Base-by-base conservation (phyloP, 2,888 invertebrate genomes). In the Argyra leucocephala region DNA sequence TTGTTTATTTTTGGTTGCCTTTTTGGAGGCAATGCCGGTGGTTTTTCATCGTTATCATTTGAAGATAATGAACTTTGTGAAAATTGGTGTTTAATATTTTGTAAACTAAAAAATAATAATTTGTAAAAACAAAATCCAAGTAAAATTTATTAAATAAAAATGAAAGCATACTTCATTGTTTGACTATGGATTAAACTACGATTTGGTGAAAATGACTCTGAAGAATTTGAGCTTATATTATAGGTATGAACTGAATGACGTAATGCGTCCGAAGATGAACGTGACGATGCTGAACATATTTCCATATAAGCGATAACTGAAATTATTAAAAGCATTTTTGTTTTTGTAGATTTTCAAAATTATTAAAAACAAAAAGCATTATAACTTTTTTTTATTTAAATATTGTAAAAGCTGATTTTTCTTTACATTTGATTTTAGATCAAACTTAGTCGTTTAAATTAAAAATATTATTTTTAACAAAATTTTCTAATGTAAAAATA, bases 301-400 rank as follows among this genome's bases (percentile, higher is more conserved):
- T 95, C 93, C 94, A 96, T 94, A 80, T 95, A 96, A 69, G 93
- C 93, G 89, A 93, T 91, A 75, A 95, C 94, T 93, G 61, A 67
- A 67, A 68, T 9, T 10, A 57, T 63, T 9, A 63, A 57, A 21
- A 61, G 61, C 10, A 61, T 61, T 18, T 61, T 60, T 26, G 24
- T 18, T 9, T 3, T 18, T 59, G 37, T 57, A n/a, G 4, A 57
- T n/a, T 57, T 57, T 57, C 1, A 57, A 21, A 4, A 3, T 21
- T 12, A 57, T 4, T 22, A 22, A 22, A 22, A 12, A 22, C 1
- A 60, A 60, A 24, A 6, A 24, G 6, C 6, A 10, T 1, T 24
- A 24, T 15, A 59, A 23, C 22, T 59, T 59, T 22, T 59, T 59
- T 12, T 59, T 21, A 21, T 26, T 26, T 26, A n/a, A n/a, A n/a